A percentile compares a stretch with the other conserved stretches of the same genome.
Evolutionary conservation across 2,888 invertebrate species (phyloP).

Genomic region (Junonia oenone): DNA sequence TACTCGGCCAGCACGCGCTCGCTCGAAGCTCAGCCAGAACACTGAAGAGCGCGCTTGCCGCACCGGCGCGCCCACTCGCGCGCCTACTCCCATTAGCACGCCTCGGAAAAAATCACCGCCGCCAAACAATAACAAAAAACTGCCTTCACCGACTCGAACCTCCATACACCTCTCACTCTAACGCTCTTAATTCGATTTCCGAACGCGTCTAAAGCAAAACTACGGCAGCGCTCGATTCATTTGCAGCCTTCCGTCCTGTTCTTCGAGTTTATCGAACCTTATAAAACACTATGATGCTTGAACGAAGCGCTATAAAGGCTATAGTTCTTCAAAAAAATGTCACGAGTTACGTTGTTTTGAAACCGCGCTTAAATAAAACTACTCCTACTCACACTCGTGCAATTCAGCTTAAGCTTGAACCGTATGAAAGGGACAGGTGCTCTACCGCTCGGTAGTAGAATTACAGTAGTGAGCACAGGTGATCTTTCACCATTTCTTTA

Average conservation of each 20-base stretch:
- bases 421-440: conserved; percentile 78
- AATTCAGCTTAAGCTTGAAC: conserved; percentile 74
- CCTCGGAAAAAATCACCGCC: conserved; percentile 74
- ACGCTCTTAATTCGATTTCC: conserved; percentile 77
- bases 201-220: conserved; percentile 68
- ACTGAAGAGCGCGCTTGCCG: conserved; percentile 79
- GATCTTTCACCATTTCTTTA: conserved; percentile 74
- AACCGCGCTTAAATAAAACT: conserved; percentile 47
- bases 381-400: conserved; percentile 78
- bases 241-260: conserved; percentile 71
- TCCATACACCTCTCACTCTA: conserved; percentile 73
- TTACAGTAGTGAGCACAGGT: conserved; percentile 80
- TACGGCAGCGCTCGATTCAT: conserved; percentile 68
- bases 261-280: conserved; percentile 39
- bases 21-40: conserved; percentile 77
- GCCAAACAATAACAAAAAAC: conserved; percentile 75
- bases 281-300: conserved; percentile 22
- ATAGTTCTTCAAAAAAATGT: conserved; percentile 29
- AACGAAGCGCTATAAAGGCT: conserved; percentile 27
- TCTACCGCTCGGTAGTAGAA: conserved; percentile 71
- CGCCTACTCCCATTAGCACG: conserved; percentile 79
- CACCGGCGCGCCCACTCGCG: conserved; percentile 75
- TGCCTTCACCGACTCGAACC: conserved; percentile 62
- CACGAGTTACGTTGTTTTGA: conserved; percentile 41
- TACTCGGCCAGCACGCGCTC: conserved; percentile 69